Conservation (phyloP, 2,888 invertebrate species). For the Synergus japonicus region DNA sequence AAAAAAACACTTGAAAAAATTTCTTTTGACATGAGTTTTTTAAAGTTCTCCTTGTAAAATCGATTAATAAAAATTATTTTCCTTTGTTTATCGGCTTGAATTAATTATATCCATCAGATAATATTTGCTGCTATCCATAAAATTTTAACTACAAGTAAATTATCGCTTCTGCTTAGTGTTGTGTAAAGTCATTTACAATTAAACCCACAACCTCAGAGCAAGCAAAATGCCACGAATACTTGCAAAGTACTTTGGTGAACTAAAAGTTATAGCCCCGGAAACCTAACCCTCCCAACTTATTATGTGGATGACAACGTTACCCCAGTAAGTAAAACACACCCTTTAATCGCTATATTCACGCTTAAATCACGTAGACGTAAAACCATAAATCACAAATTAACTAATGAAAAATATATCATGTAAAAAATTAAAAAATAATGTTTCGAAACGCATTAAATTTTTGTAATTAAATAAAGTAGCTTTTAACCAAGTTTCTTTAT, state of each 20-base stretch:
- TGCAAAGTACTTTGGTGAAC: background rate
- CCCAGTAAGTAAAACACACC: background rate
- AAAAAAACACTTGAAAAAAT: no score
- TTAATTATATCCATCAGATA: no score
- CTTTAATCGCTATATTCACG: background rate
- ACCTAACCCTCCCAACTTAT: background rate
- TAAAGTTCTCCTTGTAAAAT: no score
- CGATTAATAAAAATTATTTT: no score
- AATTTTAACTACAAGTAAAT: background rate
- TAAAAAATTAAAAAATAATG: background rate
- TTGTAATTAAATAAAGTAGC: no score
- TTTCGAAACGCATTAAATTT: background rate
- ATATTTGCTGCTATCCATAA: background rate
- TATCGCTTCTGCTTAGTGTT: background rate
- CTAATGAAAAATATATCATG: background rate
- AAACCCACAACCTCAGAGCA: no score
- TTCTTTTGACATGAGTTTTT: no score
- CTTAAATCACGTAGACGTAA: background rate
- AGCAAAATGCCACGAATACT: background rate
- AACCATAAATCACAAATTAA: background rate
- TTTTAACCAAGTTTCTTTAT: background rate
- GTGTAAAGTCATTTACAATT: slow-evolving; percentile 1
- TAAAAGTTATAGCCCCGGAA: background rate
- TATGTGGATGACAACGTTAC: background rate
- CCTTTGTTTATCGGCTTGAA: no score